A percentile compares a stretch with the other conserved stretches of the same genome.
Conservation (phyloP, 2,113 vertebrate species). For the Tachycineta bicolor region DNA sequence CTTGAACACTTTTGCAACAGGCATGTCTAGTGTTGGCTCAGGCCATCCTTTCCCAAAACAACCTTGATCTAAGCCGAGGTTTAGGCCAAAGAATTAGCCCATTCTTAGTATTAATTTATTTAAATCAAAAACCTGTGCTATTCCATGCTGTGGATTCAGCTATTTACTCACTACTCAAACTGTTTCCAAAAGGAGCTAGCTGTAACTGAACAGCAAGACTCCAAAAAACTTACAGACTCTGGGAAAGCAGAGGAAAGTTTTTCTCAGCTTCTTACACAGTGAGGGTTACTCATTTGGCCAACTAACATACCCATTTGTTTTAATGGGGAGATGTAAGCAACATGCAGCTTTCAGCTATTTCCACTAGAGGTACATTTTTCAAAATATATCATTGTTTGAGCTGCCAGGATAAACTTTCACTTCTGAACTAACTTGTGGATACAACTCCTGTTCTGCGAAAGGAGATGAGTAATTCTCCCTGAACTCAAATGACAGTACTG, state of each 20-base stretch:
- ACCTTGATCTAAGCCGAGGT: constrained; percentile 3
- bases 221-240: neutral
- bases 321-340: neutral
- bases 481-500: neutral
- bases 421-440: neutral
- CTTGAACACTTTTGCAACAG: constrained; percentile 69
- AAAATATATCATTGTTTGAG: neutral
- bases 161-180: neutral
- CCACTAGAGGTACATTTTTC: neutral
- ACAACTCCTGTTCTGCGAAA: neutral
- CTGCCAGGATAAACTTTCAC: neutral
- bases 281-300: neutral
- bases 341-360: neutral
- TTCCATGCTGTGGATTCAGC: neutral
- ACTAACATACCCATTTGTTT: neutral
- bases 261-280: constrained; percentile 19
- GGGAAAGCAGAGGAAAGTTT: neutral
- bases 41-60: constrained; percentile 59
- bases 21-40: constrained; percentile 4
- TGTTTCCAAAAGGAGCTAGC: neutral
- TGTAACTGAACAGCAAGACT: neutral
- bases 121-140: constrained; percentile 10
- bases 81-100: constrained; percentile 62
- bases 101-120: constrained; percentile 49
- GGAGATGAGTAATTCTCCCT: neutral